Percentiles rank a stretch among this genome's conserved stretches.
Evolutionary conservation across 2,888 invertebrate genomes (phyloP).

Genomic region (Lasioglossum marginatum): DNA sequence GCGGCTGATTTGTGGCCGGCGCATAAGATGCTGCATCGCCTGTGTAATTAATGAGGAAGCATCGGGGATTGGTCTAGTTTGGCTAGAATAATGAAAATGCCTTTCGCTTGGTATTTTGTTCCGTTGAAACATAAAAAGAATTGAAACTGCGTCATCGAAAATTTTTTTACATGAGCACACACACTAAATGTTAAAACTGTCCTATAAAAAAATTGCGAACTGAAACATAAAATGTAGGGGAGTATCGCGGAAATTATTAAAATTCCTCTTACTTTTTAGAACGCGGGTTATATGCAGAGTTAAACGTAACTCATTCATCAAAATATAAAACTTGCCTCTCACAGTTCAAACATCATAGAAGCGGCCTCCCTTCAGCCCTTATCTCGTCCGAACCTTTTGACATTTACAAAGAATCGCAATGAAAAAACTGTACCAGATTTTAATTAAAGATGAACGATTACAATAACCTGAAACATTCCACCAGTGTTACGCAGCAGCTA

Average conservation of each 20-base stretch:
- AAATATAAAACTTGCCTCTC: neutral
- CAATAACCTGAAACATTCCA: neutral
- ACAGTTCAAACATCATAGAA: neutral
- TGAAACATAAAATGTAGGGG: neutral
- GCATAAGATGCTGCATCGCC: neutral
- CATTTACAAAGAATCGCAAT: neutral
- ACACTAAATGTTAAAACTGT: neutral
- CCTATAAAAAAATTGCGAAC: neutral
- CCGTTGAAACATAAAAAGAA: neutral
- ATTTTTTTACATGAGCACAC: neutral
- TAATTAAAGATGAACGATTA: conserved; percentile 11
- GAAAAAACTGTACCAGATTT: neutral
- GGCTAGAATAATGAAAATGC: too few species aligned
- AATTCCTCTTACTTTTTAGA: neutral
- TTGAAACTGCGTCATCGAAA: neutral
- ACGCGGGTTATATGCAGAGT: neutral
- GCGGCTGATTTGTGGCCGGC: neutral
- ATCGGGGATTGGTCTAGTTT: neutral
- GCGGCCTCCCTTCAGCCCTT: neutral
- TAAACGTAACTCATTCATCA: neutral
- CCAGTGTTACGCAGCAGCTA: neutral
- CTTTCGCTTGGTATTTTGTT: too few species aligned
- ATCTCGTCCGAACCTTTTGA: neutral
- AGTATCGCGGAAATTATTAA: neutral
- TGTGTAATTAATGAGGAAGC: neutral